phyloP scores from a whole-genome alignment of 2,888 invertebrate species.

The Drosophila prostipennis region DNA sequence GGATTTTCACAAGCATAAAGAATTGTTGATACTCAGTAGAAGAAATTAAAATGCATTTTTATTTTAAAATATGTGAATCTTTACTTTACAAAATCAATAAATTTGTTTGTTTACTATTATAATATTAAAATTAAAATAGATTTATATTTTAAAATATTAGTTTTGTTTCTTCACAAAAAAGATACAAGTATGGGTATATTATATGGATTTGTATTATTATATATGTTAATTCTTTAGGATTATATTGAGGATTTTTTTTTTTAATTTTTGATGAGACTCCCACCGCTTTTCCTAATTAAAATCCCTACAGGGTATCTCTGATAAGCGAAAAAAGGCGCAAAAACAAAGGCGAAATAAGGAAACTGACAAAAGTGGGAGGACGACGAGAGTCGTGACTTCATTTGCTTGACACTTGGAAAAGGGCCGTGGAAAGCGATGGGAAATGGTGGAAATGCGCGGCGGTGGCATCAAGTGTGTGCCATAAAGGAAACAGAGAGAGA shows the following conservation, averaged over 20 bases:
- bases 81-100: not conserved
- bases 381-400: constrained; percentile 81
- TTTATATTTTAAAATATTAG: no score
- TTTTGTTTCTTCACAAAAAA: not conserved
- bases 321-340: not conserved
- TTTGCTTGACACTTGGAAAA: constrained; percentile 81
- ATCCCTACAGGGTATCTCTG: constrained; percentile 26
- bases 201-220: no score
- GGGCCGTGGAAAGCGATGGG: constrained; percentile 17
- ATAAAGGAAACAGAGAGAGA: constrained; percentile 36
- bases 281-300: not conserved
- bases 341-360: no score
- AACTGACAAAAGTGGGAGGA: constrained; percentile 36
- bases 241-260: not conserved
- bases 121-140: no score
- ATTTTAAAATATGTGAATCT: no score
- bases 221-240: no score
- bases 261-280: not conserved
- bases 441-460: not conserved
- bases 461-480: constrained; percentile 60
- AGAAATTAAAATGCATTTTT: not conserved
- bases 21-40: not conserved
- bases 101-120: no score
- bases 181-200: no score
- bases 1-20: not conserved